A percentile compares a stretch with the other conserved stretches of the same genome.
phyloP scores from a whole-genome alignment of 2,888 invertebrate species.

The Scaptomyza polygonia region DNA sequence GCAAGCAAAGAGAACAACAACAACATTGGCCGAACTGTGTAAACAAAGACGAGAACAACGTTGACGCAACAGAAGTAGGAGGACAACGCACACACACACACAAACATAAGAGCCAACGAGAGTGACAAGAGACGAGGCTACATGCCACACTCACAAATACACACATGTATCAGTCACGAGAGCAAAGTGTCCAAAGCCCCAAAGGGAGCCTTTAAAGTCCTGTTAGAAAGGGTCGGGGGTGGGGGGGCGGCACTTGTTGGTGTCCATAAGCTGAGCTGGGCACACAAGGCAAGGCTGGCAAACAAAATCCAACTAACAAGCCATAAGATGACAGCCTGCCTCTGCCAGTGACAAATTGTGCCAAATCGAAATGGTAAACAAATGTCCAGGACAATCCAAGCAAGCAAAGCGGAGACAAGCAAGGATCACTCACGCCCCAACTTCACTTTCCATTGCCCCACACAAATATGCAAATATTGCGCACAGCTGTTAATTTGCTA shows the following conservation, averaged over 20 bases:
- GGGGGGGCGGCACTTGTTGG: constrained; percentile 69
- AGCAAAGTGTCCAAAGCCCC: constrained; percentile 12
- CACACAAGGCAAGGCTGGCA: constrained; percentile 62
- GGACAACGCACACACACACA: constrained; percentile 5
- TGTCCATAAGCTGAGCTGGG: constrained; percentile 79
- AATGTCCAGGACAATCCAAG: constrained; percentile 41
- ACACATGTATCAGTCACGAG: constrained; percentile 72
- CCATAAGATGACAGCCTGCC: constrained; percentile 76
- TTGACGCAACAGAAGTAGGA: constrained; percentile 11
- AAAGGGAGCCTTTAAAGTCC: constrained; percentile 63
- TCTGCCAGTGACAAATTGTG: constrained; percentile 77
- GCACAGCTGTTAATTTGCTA: constrained; percentile 77
- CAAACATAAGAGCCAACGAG: constrained; percentile 5
- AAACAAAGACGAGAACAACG: constrained; percentile 67
- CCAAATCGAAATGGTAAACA: constrained; percentile 81
- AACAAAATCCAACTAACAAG: constrained; percentile 80
- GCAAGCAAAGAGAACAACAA: constrained; percentile 29
- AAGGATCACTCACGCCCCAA: constrained; percentile 30
- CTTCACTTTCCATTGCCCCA: background rate
- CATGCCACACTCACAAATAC: constrained; percentile 15
- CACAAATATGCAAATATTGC: constrained; percentile 70
- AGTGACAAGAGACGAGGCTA: constrained; percentile 38
- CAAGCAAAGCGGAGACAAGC: constrained; percentile 1
- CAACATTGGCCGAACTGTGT: constrained; percentile 61
- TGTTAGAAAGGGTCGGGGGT: constrained; percentile 22